Percentiles rank a stretch among this genome's conserved stretches.
Conservation (phyloP, 2,888 invertebrate genomes). For the Cerceris rybyensis region DNA sequence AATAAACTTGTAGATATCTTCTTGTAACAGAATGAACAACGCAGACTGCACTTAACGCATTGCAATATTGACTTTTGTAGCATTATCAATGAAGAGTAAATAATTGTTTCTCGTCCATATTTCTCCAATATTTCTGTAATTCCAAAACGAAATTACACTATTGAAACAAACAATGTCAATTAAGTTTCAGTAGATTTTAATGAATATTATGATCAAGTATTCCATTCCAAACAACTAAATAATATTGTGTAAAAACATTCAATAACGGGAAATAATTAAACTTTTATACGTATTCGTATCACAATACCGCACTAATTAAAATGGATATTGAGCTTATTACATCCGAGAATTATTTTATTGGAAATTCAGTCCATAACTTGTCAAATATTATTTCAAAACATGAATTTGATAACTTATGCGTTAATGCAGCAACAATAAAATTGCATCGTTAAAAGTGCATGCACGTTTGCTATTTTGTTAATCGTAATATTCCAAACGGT, state of each 20-base stretch:
- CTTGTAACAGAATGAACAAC: too few relatives aligned
- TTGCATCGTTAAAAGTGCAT: too few relatives aligned
- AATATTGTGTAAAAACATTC: conserved; percentile 26
- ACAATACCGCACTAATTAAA: background rate
- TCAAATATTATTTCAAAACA: too few relatives aligned
- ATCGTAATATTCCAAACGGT: too few relatives aligned
- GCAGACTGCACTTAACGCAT: background rate
- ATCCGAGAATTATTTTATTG: background rate
- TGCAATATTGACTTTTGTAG: conserved; percentile 2
- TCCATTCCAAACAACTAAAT: conserved; percentile 12
- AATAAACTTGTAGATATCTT: too few relatives aligned
- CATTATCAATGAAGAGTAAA: background rate
- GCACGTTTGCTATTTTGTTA: too few relatives aligned
- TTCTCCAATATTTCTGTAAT: background rate
- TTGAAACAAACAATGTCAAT: conserved; percentile 26
- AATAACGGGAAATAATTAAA: background rate
- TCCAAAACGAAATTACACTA: conserved; percentile 5
- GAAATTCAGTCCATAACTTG: background rate
- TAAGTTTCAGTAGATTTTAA: conserved; percentile 23
- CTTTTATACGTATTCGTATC: background rate
- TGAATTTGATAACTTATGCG: too few relatives aligned
- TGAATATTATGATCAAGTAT: conserved; percentile 30
- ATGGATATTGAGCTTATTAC: background rate
- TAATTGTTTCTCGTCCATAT: background rate
- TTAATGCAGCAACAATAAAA: too few relatives aligned